A percentile compares a stretch with the other conserved stretches of the same genome.
phyloP scores from a whole-genome alignment of 2,113 vertebrate species.

The Theristicus caerulescens region DNA sequence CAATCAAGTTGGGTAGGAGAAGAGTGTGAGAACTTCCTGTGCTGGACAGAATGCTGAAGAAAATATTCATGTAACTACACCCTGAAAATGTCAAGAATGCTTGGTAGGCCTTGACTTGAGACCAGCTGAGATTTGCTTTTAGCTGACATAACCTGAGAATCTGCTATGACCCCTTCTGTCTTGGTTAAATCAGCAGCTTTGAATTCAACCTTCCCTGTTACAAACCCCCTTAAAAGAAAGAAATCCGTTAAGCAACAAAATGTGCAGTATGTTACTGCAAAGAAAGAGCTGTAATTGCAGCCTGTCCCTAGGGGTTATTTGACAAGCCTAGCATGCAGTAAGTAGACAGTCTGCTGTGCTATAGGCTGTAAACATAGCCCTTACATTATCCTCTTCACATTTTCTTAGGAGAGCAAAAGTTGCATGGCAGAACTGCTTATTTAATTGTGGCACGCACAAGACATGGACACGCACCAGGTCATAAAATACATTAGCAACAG shows the following conservation, averaged over 20 bases:
- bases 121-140: background rate
- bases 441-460: background rate
- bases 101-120: background rate
- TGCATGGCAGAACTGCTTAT: background rate
- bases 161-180: background rate
- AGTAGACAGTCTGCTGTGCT: background rate
- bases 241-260: background rate
- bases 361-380: background rate
- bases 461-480: background rate
- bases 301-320: background rate
- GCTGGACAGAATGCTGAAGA: background rate
- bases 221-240: background rate
- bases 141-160: background rate
- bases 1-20: background rate
- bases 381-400: background rate
- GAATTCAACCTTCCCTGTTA: background rate
- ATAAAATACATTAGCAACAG: background rate
- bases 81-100: background rate
- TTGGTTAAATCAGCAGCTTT: background rate
- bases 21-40: background rate
- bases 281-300: background rate
- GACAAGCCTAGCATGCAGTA: background rate
- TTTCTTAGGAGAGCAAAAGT: background rate
- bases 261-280: background rate
- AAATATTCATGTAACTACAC: background rate